Base-by-base conservation (phyloP, 2,888 invertebrate species). In the Anthophora plumipes region DNA sequence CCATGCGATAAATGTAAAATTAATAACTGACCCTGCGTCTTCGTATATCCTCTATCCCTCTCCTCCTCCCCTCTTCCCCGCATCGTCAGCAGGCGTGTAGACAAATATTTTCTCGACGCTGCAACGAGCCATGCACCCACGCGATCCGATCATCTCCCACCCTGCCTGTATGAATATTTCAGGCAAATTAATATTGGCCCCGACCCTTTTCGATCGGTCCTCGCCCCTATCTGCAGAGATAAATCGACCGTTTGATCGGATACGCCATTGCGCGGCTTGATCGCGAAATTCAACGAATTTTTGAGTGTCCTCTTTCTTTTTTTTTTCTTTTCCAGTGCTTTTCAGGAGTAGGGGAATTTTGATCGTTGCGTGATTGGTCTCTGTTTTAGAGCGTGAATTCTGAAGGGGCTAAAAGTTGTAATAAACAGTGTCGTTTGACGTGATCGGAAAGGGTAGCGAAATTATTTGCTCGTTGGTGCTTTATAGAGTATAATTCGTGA, bases 111-210 rank as follows among this genome's bases (percentile, higher is more conserved):
- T 67, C 74, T 60, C 70, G 67, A 17, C 25, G 17, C 67, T 12
- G 54, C 22, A 54, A 6, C 71, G 14, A 14, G 55, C 66, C 37
- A n/a, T 48, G 22, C 61, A 31, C 4, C 31, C 31, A 31, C 74
- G 66, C 48, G 60, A 73, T 61, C 55, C 71, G 71, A 80, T 79
- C 71, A 75, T 67, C 63, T 43, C 55, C 48, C n/a, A n/a, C n/a
- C n/a, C n/a, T n/a, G n/a, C n/a, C 71, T 46, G 76, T 83, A 84
- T 79, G 85, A 87, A 88, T 88, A 85, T 87, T 87, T 85, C 72
- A 84, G 78, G 80, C 74, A 74, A 88, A 88, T 88, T 88, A 84
- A 88, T 86, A 85, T 83, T 67, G 78, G n/a, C 74, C n/a, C 61
- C 48, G 52, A 12, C 12, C 37, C 52, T 31, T 17, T 31, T 31